Conservation (phyloP, 1,140 invertebrate species). For the Apocrypta bakeri region DNA sequence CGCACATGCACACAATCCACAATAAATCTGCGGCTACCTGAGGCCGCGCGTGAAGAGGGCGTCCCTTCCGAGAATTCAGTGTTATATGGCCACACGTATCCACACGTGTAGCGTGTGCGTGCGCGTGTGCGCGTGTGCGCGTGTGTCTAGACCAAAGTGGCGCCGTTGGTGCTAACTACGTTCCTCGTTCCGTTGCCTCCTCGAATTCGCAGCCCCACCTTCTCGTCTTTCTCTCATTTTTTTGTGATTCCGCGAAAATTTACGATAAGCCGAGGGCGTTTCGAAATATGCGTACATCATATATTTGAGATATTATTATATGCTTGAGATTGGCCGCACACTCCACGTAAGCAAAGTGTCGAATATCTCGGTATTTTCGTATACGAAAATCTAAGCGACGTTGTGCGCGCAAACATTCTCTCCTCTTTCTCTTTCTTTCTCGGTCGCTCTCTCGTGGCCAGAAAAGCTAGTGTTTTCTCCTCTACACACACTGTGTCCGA, state of each 20-base stretch:
- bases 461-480: background rate
- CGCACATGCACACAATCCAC: too few relatives aligned
- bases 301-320: too few relatives aligned
- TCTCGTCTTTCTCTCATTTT: background rate
- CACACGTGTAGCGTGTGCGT: too few relatives aligned
- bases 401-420: background rate
- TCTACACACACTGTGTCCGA: background rate
- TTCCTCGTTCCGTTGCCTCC: conserved; percentile 43
- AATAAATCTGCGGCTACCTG: too few relatives aligned
- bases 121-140: conserved; percentile 12
- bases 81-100: too few relatives aligned
- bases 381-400: background rate
- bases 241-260: conserved; percentile 1
- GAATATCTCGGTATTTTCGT: too few relatives aligned
- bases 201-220: background rate
- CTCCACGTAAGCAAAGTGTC: too few relatives aligned
- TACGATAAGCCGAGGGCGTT: conserved; percentile 9
- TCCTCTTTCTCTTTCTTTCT: too few relatives aligned
- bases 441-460: background rate
- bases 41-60: conserved; percentile 8
- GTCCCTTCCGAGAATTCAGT: conserved; percentile 59
- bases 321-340: too few relatives aligned
- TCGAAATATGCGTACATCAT: too few relatives aligned
- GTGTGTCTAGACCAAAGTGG: conserved; percentile 62
- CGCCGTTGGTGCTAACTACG: conserved; percentile 60